Base-by-base conservation (phyloP, 2,113 vertebrate species). In the Clarias macrocephalus region DNA sequence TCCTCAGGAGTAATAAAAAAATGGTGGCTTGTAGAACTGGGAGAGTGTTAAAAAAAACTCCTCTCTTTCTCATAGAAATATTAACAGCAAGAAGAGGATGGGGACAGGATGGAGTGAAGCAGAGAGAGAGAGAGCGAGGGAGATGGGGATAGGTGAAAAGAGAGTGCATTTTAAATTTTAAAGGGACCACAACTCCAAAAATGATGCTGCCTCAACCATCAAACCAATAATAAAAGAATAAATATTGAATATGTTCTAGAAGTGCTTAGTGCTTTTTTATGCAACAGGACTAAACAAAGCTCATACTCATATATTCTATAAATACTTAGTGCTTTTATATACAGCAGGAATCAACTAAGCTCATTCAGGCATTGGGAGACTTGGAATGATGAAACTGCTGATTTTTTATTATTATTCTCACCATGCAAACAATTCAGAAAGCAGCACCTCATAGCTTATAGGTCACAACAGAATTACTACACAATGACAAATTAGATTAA, bases 51-150 rank as follows among this genome's bases (percentile, higher is more conserved):
- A 62, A 84, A 87, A 87, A n/a, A 48, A 48, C 79, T 30, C 57
- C 80, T 83, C 80, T 88, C 75, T 87, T 91, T 75, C 83, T 52
- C 73, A 86, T 52, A 82, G 66, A 65, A 52, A 59, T 23, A 81
- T 52, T 77, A 83, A 88, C 66, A 90, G 85, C n/a, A 77, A 54
- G 52, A 52, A 63, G 82, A 87, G 70, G 84, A 68, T 75, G 57
- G 75, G 83, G 60, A 62, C 30, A 75, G 28, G 56, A 75, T 66
- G 82, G 81, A 59, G 63, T 70, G 75, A 63, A 56, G 60, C 30
- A 25, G 76, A 57, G 28, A 70, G 66, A 88, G 70, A 66, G 48
- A 48, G 48, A 48, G 48, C n/a, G n/a, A 48, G 48, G 8, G 33
- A 37, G 33, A 37, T 52, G 23, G 42, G 28, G 68, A 65, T 19